Percentiles rank a stretch among this genome's conserved stretches.
Evolutionary conservation across 2,113 vertebrate genomes (phyloP).

Genomic region (Parotia lawesii): DNA sequence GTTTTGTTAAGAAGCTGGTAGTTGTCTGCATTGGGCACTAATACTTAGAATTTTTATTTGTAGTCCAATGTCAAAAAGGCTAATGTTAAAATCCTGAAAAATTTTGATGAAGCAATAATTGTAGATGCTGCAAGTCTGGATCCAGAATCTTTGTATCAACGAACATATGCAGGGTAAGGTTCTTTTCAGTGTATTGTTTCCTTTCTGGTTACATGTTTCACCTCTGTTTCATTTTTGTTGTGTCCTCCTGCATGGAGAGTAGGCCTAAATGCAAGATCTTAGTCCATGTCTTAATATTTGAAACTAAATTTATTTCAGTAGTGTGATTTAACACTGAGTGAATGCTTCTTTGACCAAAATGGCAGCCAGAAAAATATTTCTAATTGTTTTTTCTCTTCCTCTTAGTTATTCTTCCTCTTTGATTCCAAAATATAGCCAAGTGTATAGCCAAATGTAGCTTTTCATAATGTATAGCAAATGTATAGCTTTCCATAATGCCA

Average conservation of each 20-base stretch:
- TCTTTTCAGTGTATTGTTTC: neutral
- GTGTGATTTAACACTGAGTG: neutral
- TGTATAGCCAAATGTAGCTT: neutral
- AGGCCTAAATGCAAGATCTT: neutral
- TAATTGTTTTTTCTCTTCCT: neutral
- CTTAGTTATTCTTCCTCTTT: neutral
- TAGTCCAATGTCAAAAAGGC: constrained; percentile 84
- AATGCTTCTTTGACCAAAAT: neutral
- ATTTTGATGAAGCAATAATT: constrained; percentile 98
- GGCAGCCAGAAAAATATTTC: neutral
- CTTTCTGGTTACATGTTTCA: neutral
- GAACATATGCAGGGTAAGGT: constrained; percentile 94
- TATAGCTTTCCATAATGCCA: neutral
- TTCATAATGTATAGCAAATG: neutral
- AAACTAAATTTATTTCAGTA: neutral
- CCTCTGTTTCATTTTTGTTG: neutral
- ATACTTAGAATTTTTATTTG: constrained; percentile 64
- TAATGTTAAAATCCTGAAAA: constrained; percentile 96
- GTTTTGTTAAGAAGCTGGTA: neutral
- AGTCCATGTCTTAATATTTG: neutral
- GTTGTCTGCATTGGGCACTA: constrained; percentile 40
- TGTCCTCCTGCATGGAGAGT: neutral
- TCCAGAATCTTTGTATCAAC: constrained; percentile 93
- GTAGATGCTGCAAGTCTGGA: constrained; percentile 95
- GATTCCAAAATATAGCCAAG: neutral